These are phyloP conservation scores for Neoaliturus tenellus DNA, from an alignment of 2,888 invertebrate genomes.

Conservation along the genomic window DNA sequence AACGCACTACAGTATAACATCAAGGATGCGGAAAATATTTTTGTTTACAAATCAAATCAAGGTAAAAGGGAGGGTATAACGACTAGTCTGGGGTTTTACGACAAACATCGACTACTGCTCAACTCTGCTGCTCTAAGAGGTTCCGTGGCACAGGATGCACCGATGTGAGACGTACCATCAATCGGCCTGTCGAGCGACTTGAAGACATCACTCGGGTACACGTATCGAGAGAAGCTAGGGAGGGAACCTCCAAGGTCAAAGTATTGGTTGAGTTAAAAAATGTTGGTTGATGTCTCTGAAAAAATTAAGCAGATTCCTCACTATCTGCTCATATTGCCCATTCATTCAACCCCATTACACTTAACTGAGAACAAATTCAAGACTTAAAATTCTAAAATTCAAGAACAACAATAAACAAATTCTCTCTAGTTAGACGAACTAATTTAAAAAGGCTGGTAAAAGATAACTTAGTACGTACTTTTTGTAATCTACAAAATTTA, in stretches of 20 bases:
- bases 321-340: too few species aligned
- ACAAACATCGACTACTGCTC: background rate
- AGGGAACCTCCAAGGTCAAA: constrained; percentile 24
- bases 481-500: too few species aligned
- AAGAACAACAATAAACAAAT: background rate
- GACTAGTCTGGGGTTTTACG: background rate
- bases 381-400: background rate
- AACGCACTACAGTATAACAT: background rate
- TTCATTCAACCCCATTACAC: too few species aligned
- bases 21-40: background rate
- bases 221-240: constrained; percentile 23
- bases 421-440: too few species aligned
- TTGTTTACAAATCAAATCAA: background rate
- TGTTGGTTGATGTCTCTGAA: constrained; percentile 30
- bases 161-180: background rate
- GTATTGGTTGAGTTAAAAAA: constrained; percentile 43
- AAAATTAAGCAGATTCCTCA: too few species aligned
- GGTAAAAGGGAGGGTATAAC: background rate
- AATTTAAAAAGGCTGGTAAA: too few species aligned
- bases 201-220: background rate
- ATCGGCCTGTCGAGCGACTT: constrained; percentile 4
- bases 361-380: too few species aligned
- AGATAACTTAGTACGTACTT: too few species aligned
- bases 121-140: background rate
- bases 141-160: background rate